These are phyloP conservation scores for Brachionus manjavacas DNA, from an alignment of 1,140 invertebrate genomes.

Conservation along the genomic window DNA sequence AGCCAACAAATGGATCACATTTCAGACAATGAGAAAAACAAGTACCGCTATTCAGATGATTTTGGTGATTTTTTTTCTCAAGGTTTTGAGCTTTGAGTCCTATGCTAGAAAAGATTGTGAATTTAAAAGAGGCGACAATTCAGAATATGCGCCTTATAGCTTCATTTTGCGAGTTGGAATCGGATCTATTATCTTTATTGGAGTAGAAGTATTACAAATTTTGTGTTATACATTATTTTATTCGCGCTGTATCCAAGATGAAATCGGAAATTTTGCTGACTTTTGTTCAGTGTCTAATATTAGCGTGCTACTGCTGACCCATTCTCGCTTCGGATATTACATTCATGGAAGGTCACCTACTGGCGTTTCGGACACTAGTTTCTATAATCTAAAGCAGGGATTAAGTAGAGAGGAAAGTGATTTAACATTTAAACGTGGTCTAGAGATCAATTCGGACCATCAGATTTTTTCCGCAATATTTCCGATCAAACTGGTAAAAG, in stretches of 20 bases:
- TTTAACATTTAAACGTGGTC: conserved; percentile 71
- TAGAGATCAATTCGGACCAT: conserved; percentile 71
- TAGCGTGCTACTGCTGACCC: conserved; percentile 71
- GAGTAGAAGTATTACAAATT: not conserved
- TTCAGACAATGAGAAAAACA: conserved; percentile 68
- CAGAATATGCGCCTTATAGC: conserved; percentile 52
- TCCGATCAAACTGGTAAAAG: conserved; percentile 63
- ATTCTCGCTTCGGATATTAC: conserved; percentile 72
- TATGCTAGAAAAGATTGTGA: conserved; percentile 55
- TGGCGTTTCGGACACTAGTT: conserved; percentile 76
- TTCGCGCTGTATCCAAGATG: conserved; percentile 64
- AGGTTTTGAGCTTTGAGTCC: conserved; percentile 61
- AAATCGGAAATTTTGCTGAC: conserved; percentile 73
- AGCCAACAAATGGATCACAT: conserved; percentile 79
- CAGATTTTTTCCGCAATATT: conserved; percentile 75
- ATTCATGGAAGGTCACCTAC: conserved; percentile 81
- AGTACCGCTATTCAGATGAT: conserved; percentile 64
- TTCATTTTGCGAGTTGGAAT: not conserved
- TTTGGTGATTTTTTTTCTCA: conserved; percentile 63
- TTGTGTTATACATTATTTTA: not conserved
- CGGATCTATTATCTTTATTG: not conserved
- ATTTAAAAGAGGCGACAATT: conserved; percentile 47
- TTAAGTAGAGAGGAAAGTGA: conserved; percentile 72
- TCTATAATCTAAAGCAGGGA: conserved; percentile 71
- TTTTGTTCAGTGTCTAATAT: conserved; percentile 76